Base-by-base conservation (phyloP, 2,113 vertebrate species). In the Azemiops feae region DNA sequence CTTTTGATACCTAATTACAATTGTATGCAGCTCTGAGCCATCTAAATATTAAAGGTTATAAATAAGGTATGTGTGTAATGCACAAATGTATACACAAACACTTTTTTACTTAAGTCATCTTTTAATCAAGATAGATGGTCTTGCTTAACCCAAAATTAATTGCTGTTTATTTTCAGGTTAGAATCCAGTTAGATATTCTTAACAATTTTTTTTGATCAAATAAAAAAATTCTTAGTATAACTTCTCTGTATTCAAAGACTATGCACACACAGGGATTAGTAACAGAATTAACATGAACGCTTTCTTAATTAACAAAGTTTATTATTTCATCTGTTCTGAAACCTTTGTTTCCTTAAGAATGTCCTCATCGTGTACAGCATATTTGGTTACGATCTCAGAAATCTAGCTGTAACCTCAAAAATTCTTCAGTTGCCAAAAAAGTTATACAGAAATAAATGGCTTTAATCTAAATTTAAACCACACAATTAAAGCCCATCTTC, bases 301-400 rank as follows among this genome's bases (percentile, higher is more conserved):
- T 27, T 30, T 34, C 47, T 64, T 90, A 20, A 90, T 69, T 50
- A 50, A 27, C 50, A 89, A 54, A 90, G 3, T 9, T 90, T 11
- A 1, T 7, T 57, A 0, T 58, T 91, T 4, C 2, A 0, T 91
- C 87, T 91, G 53, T 2, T 54, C 85, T 58, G 85, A 93, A 57
- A 39, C 34, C 74, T 43, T 81, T 81, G 34, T 39, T 81, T 18
- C n/a, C 6, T 81, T 43, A 81, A 74, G 64, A 74, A 81, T 22
- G 34, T 81, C 64, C 64, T 69, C 14, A n/a, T 34, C 14, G 39
- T 81, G 20, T 43, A 3, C 60, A 74, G 53, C 11, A 1, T 50
- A 91, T 93, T 45, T 52, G 39, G 69, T 60, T 85, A 88, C 55
- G 18, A 89, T n/a, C 60, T 5, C n/a, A 89, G 34, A 55, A 85